Evolutionary conservation across 2,113 vertebrate species (phyloP), one percentile per base, ranked within the genome.

Genomic region (Hemicordylus capensis): DNA sequence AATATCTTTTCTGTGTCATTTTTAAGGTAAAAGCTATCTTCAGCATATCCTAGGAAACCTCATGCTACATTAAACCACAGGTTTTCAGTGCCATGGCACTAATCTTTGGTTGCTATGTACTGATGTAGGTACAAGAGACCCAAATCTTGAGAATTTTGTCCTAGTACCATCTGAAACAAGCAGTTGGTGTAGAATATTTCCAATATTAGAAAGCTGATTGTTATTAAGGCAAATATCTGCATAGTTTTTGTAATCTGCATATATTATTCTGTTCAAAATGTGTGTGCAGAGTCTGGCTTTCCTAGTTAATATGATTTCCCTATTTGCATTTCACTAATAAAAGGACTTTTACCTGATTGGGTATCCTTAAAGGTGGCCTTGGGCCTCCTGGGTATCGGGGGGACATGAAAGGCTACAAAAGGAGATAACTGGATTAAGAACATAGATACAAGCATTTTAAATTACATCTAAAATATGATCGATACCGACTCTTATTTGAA

Each of bases 331-430:
- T 63, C 9, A 31, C 48, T 73, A 48, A 72, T 14, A 72, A 80
- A 85, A 48, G n/a, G n/a, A 79, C 4, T 44, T 83, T 92, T 97
- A 99, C 99, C 98, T 99, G 99, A 92, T 98, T 98, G 72, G 99
- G 98, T 98, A 99, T 98, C 97, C 98, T 97, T 95, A 99, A 93
- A 75, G 98, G 97, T 86, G 97, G 98, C 96, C 99, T 96, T 88
- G 99, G 98, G 92, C 98, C 98, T 94, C 98, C 99, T n/a, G 99
- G 98, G 95, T 99, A 99, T 80, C 99, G 98, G 89, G 99, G 98
- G 87, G 99, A 99, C 98, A 99, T 99, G 95, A 99, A 99, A 92
- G 98, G 98, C 98, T 99, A 92, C 37, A 56, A 90, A 92, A 83
- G 89, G 85, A 92, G 80, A 83, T 89, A 88, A 73, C 83, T 48